Evolutionary conservation across 2,888 invertebrate species (phyloP), one percentile per base, ranked within the genome.

Genomic region (Carcina quercana): DNA sequence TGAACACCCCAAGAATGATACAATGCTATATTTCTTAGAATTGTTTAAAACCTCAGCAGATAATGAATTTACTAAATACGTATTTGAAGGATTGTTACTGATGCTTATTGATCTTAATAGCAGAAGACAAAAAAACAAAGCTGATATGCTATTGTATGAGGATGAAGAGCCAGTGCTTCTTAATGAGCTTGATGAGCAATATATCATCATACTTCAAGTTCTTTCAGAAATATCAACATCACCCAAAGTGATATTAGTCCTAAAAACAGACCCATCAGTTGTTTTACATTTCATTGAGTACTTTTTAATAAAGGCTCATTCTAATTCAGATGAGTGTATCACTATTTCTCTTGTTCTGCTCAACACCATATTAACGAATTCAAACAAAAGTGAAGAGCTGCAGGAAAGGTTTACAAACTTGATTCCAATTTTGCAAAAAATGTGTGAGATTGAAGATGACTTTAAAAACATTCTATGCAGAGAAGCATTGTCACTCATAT

Each of bases 171-270:
- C 67, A 7, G 44, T 62, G 20, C 28, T 70, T 5, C 38, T 79
- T 11, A 50, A 57, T 49, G 49, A 58, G 35, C 39, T 50, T 38
- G 67, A 79, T 61, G 59, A 66, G 41, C 61, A 76, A 29, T 85
- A 86, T 59, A 56, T 80, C 14, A 52, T 65, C 3, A 71, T 86
- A 35, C 75, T 87, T 20, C 83, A 85, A 34, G 43, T 87, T 24
- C 63, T 88, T 13, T 78, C 85, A 34, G 78, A 82, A 47, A 66
- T 88, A 53, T 67, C 86, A 2, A 72, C 73, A 34, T 70, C 73
- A 39, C 65, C 75, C 32, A 69, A 70, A 49, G 59, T 86, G 15
- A 64, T 83, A 22, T 54, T 56, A 29, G 48, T 62, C 30, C 59
- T 88, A 22, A 86, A 73, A 53, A 53, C 59, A 12, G 69, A 80